Conservation (phyloP, 2,888 invertebrate species). For the Deroplatys truncata region DNA sequence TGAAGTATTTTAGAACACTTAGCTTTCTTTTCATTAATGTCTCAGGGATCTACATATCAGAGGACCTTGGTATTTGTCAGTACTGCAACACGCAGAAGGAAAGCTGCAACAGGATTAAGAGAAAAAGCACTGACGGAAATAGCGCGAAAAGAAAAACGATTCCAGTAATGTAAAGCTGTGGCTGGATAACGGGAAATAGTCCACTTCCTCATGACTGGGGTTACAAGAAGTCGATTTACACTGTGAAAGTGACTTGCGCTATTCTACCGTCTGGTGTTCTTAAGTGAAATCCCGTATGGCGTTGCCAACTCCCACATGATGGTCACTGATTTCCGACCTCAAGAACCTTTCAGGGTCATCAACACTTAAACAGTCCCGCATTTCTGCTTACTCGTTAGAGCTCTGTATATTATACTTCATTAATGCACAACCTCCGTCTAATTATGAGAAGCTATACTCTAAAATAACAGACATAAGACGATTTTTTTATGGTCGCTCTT, state of each 20-base stretch:
- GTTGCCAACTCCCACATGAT: not conserved
- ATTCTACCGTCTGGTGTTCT: not conserved
- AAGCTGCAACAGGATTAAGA: too few species aligned
- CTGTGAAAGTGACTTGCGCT: not conserved
- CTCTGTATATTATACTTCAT: not conserved
- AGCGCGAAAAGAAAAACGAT: not conserved
- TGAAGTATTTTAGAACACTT: too few species aligned
- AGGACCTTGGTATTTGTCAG: too few species aligned
- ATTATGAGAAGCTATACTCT: too few species aligned
- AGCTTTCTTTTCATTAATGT: too few species aligned
- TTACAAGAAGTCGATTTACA: not conserved
- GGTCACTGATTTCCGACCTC: not conserved
- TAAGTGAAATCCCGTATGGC: too few species aligned
- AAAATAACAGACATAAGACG: too few species aligned
- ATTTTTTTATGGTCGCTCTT: too few species aligned
- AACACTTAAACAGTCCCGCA: not conserved
- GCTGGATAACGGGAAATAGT: not conserved
- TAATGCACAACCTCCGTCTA: not conserved
- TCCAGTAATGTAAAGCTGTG: not conserved
- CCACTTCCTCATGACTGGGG: not conserved
- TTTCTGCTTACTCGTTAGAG: too few species aligned
- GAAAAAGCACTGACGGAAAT: too few species aligned
- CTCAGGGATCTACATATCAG: too few species aligned
- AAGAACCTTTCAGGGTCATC: not conserved
- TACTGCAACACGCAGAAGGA: too few species aligned